These are phyloP conservation scores for Caenorhabditis inopinata DNA, from an alignment of 1,140 invertebrate species.

Conservation along the genomic window DNA sequence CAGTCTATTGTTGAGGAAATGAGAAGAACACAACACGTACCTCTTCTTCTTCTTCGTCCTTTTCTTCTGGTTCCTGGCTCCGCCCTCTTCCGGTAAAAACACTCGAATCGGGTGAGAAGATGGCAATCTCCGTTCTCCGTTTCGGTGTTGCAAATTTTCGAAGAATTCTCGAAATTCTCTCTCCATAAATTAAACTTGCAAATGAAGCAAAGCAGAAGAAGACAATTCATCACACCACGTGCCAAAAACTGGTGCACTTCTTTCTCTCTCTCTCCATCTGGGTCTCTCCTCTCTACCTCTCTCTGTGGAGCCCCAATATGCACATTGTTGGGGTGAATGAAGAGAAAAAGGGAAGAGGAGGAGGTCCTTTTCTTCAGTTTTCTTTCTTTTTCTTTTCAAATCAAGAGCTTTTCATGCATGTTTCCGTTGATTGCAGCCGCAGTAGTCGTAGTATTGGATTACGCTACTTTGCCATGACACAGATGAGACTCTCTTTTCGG, in stretches of 20 bases:
- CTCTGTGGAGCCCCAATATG: no score
- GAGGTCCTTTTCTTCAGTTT: background rate
- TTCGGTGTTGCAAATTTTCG: background rate
- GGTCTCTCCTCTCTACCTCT: no score
- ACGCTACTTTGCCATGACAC: no score
- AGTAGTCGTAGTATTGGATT: background rate
- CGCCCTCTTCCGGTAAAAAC: slow-evolving; percentile 31
- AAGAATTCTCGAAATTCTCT: background rate
- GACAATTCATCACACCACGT: background rate
- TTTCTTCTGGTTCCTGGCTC: no score
- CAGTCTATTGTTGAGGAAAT: slow-evolving; percentile 3
- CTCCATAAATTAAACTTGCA: no score
- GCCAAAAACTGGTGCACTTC: slow-evolving; percentile 9
- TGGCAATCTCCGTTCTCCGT: slow-evolving; percentile 2
- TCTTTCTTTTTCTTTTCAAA: slow-evolving; percentile 17
- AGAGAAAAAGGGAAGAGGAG: no score
- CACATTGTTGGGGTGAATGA: no score
- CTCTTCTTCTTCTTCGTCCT: no score
- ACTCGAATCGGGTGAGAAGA: background rate
- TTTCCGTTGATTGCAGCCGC: background rate
- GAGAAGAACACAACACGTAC: no score
- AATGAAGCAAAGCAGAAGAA: background rate
- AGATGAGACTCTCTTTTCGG: no score
- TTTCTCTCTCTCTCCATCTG: background rate
- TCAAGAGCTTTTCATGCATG: background rate